These are phyloP conservation scores for Synchiropus splendidus DNA, from an alignment of 2,113 vertebrate species.

Conservation along the genomic window DNA sequence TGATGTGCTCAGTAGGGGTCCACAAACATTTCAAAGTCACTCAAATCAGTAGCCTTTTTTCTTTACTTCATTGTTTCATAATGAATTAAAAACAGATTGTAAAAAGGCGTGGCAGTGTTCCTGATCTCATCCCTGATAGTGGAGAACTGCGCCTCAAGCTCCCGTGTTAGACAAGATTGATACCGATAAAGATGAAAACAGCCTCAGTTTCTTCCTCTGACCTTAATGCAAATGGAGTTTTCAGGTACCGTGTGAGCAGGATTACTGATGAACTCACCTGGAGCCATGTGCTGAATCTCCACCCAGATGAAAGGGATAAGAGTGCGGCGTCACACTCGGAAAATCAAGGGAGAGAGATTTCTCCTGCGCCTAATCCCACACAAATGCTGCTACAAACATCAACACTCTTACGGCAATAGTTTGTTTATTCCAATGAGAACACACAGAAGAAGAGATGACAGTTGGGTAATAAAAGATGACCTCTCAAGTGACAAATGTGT, in stretches of 20 bases:
- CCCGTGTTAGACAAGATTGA: slow-evolving; percentile 17
- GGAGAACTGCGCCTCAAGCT: slow-evolving; percentile 16
- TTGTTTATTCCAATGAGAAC: slow-evolving; percentile 66
- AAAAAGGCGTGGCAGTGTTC: too few relatives aligned
- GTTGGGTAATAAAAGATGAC: slow-evolving; percentile 46
- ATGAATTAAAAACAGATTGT: too few relatives aligned
- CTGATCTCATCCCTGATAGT: not conserved
- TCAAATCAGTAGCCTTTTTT: too few relatives aligned
- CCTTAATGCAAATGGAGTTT: slow-evolving; percentile 31
- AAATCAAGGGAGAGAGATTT: slow-evolving; percentile 8
- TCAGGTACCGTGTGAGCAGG: slow-evolving; percentile 12
- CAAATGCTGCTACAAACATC: slow-evolving; percentile 8
- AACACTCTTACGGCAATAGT: slow-evolving; percentile 49
- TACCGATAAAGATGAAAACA: slow-evolving; percentile 15
- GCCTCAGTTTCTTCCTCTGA: slow-evolving; percentile 8
- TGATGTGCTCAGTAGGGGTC: too few relatives aligned
- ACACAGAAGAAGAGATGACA: slow-evolving; percentile 55
- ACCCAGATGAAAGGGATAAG: slow-evolving; percentile 5
- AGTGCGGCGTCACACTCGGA: not conserved
- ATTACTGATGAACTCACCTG: slow-evolving; percentile 3
- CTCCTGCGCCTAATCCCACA: slow-evolving; percentile 3
- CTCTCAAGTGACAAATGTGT: slow-evolving; percentile 25
- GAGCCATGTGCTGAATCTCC: slow-evolving; percentile 1
- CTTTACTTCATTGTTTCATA: too few relatives aligned
- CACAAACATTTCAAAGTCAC: too few relatives aligned